Evolutionary conservation across 1,140 invertebrate species (phyloP).

Genomic region (Drosophila mauritiana): DNA sequence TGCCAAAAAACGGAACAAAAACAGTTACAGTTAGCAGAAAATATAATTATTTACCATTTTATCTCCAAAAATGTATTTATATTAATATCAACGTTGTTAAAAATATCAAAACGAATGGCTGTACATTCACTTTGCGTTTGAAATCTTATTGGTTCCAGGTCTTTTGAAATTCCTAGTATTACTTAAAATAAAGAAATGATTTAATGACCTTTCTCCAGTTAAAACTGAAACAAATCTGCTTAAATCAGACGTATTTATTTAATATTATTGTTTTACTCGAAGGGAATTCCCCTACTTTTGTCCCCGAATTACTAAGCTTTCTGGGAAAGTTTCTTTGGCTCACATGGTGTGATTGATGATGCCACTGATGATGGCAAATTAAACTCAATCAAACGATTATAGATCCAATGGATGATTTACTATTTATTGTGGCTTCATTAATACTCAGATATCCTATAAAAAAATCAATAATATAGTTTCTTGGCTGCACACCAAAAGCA

Average conservation of each 20-base stretch:
- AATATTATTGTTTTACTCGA: slow-evolving; percentile 12
- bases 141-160: neutral
- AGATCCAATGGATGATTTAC: slow-evolving; percentile 32
- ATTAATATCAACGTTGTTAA: no score
- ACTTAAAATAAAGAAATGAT: neutral
- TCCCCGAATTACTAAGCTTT: slow-evolving; percentile 4
- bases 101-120: neutral
- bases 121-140: neutral
- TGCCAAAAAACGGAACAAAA: slow-evolving; percentile 8
- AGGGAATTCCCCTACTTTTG: slow-evolving; percentile 31
- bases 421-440: slow-evolving; percentile 34
- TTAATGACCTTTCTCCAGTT: neutral
- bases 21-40: slow-evolving; percentile 1
- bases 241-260: slow-evolving; percentile 1
- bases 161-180: neutral
- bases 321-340: slow-evolving; percentile 31
- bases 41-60: neutral
- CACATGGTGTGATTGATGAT: slow-evolving; percentile 43
- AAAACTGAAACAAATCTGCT: neutral
- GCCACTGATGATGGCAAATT: slow-evolving; percentile 35
- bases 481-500: slow-evolving; percentile 4
- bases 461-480: slow-evolving; percentile 13
- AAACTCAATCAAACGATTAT: slow-evolving; percentile 44
- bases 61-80: no score
- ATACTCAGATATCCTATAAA: neutral